A percentile compares a stretch with the other conserved stretches of the same genome.
Conservation (phyloP, 92 coral and sea anemone species). For the Umimayanthus chanpuru region DNA sequence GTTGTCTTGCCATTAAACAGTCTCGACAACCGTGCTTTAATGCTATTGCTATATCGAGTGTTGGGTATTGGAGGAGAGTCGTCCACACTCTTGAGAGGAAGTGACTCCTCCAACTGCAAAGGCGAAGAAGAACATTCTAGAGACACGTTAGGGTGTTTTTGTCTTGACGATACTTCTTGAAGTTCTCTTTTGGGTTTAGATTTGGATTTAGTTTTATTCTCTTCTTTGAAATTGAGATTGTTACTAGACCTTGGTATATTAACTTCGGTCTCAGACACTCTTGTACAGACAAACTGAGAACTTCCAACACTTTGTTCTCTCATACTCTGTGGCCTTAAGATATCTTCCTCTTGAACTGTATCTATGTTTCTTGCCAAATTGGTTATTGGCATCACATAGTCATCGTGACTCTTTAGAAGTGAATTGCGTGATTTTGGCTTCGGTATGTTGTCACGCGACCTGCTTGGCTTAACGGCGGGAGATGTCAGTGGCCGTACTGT, state of each 20-base stretch:
- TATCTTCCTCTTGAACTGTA: background rate
- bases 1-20: slow-evolving; percentile 68
- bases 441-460: background rate
- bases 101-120: background rate
- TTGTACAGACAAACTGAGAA: slow-evolving; percentile 29
- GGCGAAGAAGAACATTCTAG: background rate
- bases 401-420: background rate
- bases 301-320: background rate
- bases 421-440: slow-evolving; percentile 17
- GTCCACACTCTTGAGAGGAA: background rate
- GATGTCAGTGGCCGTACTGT: slow-evolving; percentile 30
- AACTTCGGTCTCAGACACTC: slow-evolving; percentile 35
- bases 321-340: background rate
- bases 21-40: slow-evolving; percentile 78
- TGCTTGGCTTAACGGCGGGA: slow-evolving; percentile 33
- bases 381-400: background rate
- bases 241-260: slow-evolving; percentile 20
- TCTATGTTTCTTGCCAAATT: slow-evolving; percentile 18
- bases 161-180: background rate
- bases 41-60: slow-evolving; percentile 72
- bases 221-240: background rate
- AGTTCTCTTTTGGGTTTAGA: background rate
- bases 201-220: background rate
- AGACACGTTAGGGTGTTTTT: slow-evolving; percentile 1
- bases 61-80: slow-evolving; percentile 58